These are phyloP conservation scores for Bradypodion ventrale DNA, from an alignment of 2,797 vertebrate genomes.

Conservation along the genomic window DNA sequence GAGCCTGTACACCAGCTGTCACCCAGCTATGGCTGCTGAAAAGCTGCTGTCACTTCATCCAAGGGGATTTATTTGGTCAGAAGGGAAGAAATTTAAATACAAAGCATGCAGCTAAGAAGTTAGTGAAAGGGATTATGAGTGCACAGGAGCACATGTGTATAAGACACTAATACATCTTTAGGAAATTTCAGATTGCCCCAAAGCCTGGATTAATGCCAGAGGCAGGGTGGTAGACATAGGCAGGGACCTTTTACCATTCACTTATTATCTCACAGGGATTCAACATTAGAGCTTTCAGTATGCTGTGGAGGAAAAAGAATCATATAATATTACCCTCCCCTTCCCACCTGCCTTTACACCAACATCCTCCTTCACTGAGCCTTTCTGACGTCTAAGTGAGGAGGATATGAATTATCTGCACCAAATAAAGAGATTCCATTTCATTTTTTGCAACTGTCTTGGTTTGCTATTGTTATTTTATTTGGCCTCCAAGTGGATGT, in stretches of 20 bases:
- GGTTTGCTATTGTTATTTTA: neutral
- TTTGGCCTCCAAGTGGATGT: constrained; percentile 31
- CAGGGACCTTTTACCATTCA: constrained; percentile 74
- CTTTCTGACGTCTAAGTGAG: constrained; percentile 47
- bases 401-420: constrained; percentile 57
- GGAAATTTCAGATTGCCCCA: constrained; percentile 86
- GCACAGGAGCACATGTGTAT: constrained; percentile 89
- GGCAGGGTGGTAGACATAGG: constrained; percentile 76
- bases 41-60: constrained; percentile 94
- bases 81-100: constrained; percentile 86
- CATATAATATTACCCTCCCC: neutral
- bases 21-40: constrained; percentile 91
- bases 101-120: constrained; percentile 90
- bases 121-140: constrained; percentile 88
- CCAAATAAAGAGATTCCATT: constrained; percentile 43
- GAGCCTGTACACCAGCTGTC: constrained; percentile 95
- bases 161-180: constrained; percentile 92
- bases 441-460: neutral
- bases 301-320: constrained; percentile 44
- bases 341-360: neutral
- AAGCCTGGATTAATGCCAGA: constrained; percentile 88
- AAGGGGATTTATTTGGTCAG: constrained; percentile 88
- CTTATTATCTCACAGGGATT: constrained; percentile 83
- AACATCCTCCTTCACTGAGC: constrained; percentile 40
- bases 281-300: constrained; percentile 82